Evolutionary conservation across 2,113 vertebrate species (phyloP), one percentile per base, ranked within the genome.

Genomic region (Brachirus orientalis): DNA sequence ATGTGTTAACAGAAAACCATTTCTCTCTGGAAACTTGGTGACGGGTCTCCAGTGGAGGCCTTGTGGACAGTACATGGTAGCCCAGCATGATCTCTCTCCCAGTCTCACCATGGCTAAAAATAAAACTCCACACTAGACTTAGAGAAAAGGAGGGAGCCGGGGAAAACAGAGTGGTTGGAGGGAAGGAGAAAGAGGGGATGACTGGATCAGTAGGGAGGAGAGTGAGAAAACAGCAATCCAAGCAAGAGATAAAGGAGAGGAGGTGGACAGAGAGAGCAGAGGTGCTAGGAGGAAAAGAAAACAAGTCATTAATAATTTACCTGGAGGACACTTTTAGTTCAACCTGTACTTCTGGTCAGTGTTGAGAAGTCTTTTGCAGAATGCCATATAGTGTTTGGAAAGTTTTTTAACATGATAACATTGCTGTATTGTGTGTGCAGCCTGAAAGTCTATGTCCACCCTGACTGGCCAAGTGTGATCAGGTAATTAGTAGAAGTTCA

Each of bases 291-390:
- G 45, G 55, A 66, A 69, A 77, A 63, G 57, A 83, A 72, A 81
- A 69, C 67, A 82, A 75, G 57, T 55, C 78, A 83, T 91, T 79
- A 88, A 91, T 89, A 75, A 89, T 91, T 90, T 65, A 91, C 80
- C 68, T 72, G 28, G 46, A 65, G 77, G 75, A 80, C 71, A 67
- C 65, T 72, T 90, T 16, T 14, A 52, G 60, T 69, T 66, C 64
- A 62, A 88, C 85, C 88, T 87, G 87, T 85, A 64, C 44, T 35
- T 85, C 64, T 66, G 86, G 75, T 76, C 76, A 80, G 38, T 60
- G 71, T 53, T 76, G 52, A 70, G 66, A 52, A 72, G 53, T 63
- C 41, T 63, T 57, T 53, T 40, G 58, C 64, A 45, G 45, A 67
- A 38, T 60, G 73, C 72, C 52, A 10, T 16, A 1, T 45, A 18